phyloP scores from a whole-genome alignment of 2,113 vertebrate species.

The Motacilla tschutschensis region DNA sequence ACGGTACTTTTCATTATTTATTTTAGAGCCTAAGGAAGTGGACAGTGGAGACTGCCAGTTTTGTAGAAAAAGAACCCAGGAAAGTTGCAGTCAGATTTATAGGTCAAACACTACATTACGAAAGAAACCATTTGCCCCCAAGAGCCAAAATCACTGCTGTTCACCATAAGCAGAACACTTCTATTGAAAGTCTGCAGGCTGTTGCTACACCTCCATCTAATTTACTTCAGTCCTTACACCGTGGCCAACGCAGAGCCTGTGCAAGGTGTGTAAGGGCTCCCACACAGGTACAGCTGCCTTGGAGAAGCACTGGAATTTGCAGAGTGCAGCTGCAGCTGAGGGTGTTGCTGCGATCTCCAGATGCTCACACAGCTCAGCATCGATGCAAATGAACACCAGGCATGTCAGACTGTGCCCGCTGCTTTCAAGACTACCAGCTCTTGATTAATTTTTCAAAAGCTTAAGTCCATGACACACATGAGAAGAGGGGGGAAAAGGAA shows the following conservation, averaged over 20 bases:
- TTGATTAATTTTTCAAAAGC: background rate
- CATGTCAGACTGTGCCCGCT: background rate
- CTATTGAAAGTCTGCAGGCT: background rate
- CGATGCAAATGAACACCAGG: background rate
- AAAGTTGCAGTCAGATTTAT: background rate
- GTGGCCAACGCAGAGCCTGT: accelerated
- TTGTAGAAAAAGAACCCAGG: background rate
- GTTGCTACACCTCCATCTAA: background rate
- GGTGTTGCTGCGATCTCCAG: accelerated
- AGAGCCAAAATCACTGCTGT: background rate
- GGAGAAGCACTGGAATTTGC: background rate
- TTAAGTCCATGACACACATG: background rate
- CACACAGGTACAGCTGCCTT: background rate
- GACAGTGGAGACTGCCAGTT: background rate
- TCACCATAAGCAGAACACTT: background rate
- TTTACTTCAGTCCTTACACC: background rate
- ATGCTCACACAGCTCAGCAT: background rate
- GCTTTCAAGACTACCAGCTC: background rate
- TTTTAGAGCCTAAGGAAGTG: constrained; percentile 26
- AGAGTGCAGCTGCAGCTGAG: background rate
- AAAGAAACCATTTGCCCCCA: background rate
- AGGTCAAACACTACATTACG: background rate
- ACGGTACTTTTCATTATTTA: constrained; percentile 55
- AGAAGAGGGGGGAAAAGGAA: background rate
- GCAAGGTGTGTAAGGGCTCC: background rate